Conservation (phyloP, 1,140 invertebrate genomes). For the Wasmannia auropunctata region DNA sequence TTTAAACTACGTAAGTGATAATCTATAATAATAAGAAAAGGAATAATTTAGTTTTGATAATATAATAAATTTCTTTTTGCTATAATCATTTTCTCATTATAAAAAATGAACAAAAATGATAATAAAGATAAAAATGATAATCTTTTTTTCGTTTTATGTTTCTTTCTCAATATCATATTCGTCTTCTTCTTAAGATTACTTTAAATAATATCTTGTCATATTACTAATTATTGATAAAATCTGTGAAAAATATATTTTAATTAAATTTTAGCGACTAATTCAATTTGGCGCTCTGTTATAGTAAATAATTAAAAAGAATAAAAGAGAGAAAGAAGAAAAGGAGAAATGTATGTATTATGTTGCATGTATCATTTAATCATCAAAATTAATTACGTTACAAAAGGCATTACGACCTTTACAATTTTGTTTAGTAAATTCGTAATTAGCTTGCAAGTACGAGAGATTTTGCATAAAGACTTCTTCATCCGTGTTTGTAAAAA, state of each 20-base stretch:
- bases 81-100: background rate
- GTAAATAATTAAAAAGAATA: background rate
- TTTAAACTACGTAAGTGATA: background rate
- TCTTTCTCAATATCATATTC: background rate
- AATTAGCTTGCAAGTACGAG: background rate
- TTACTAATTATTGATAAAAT: background rate
- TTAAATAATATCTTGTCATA: background rate
- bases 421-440: background rate
- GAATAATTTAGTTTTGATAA: background rate
- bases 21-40: background rate
- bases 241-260: background rate
- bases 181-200: background rate
- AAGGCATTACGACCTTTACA: background rate
- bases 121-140: background rate
- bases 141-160: background rate
- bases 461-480: background rate
- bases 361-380: background rate
- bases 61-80: background rate
- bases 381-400: background rate
- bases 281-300: background rate
- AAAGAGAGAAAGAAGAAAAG: background rate
- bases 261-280: background rate
- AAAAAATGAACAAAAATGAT: background rate
- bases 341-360: background rate
- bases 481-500: background rate